phyloP scores from a whole-genome alignment of 2,888 invertebrate species.

The Meandrusa payeni region DNA sequence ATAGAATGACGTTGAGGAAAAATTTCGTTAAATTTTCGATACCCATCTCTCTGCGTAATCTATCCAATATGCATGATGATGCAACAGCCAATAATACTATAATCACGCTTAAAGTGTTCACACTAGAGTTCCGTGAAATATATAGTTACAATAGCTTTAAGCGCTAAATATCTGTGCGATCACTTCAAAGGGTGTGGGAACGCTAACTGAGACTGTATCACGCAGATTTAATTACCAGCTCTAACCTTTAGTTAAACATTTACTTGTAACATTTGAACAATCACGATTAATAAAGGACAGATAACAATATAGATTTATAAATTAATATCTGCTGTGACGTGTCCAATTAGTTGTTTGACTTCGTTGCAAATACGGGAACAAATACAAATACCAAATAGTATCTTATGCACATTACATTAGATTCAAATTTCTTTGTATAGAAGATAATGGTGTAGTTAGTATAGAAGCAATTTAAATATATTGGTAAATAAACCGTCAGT shows the following conservation, averaged over 20 bases:
- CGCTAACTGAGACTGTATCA: slow-evolving; percentile 34
- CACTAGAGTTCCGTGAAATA: too few relatives aligned
- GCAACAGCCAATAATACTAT: too few relatives aligned
- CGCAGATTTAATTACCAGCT: slow-evolving; percentile 49
- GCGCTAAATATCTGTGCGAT: slow-evolving; percentile 34
- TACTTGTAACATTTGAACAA: slow-evolving; percentile 27
- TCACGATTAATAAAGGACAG: slow-evolving; percentile 26
- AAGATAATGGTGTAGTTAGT: background rate
- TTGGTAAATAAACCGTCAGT: slow-evolving; percentile 11
- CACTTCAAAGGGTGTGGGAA: slow-evolving; percentile 48
- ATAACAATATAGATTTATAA: slow-evolving; percentile 21
- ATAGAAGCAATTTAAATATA: slow-evolving; percentile 10
- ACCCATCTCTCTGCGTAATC: too few relatives aligned
- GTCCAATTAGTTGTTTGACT: slow-evolving; percentile 20
- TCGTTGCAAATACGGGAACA: too few relatives aligned
- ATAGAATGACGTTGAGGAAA: too few relatives aligned
- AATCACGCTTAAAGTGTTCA: too few relatives aligned
- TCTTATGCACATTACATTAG: too few relatives aligned
- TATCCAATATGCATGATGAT: too few relatives aligned
- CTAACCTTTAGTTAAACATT: slow-evolving; percentile 41
- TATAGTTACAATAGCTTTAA: slow-evolving; percentile 27
- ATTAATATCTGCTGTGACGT: slow-evolving; percentile 21
- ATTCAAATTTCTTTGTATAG: background rate
- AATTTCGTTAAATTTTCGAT: too few relatives aligned
- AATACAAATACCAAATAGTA: too few relatives aligned